Conservation (phyloP, 2,888 invertebrate genomes). For the Apotomis capreana region DNA sequence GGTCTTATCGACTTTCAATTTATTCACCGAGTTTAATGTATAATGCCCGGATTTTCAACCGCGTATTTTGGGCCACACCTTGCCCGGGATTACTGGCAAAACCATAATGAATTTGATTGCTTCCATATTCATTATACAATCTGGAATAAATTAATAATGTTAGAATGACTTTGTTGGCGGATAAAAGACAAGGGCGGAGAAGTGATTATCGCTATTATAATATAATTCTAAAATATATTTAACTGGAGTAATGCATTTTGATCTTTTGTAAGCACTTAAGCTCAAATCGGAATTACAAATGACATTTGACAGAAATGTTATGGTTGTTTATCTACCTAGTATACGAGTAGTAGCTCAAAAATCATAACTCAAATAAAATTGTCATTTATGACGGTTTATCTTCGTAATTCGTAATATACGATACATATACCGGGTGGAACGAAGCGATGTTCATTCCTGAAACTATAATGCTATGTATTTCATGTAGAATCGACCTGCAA, state of each 20-base stretch:
- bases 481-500: too few species aligned
- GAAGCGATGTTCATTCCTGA: too few species aligned
- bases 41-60: constrained; percentile 65
- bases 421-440: too few species aligned
- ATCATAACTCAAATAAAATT: too few species aligned
- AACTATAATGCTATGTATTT: too few species aligned
- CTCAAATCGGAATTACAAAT: background rate
- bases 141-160: constrained; percentile 37
- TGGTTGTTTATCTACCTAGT: too few species aligned
- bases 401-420: too few species aligned
- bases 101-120: constrained; percentile 72
- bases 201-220: background rate
- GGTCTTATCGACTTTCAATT: constrained; percentile 72
- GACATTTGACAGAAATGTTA: too few species aligned
- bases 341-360: too few species aligned
- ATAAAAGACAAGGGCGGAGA: constrained; percentile 1
- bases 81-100: constrained; percentile 59
- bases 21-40: constrained; percentile 71
- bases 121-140: constrained; percentile 48
- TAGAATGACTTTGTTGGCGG: constrained; percentile 18
- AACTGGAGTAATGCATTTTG: background rate
- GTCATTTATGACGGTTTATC: too few species aligned
- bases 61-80: constrained; percentile 49
- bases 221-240: background rate
- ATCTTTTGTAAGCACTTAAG: background rate